phyloP scores from a whole-genome alignment of 2,888 invertebrate species.

The Pachydiplax longipennis region DNA sequence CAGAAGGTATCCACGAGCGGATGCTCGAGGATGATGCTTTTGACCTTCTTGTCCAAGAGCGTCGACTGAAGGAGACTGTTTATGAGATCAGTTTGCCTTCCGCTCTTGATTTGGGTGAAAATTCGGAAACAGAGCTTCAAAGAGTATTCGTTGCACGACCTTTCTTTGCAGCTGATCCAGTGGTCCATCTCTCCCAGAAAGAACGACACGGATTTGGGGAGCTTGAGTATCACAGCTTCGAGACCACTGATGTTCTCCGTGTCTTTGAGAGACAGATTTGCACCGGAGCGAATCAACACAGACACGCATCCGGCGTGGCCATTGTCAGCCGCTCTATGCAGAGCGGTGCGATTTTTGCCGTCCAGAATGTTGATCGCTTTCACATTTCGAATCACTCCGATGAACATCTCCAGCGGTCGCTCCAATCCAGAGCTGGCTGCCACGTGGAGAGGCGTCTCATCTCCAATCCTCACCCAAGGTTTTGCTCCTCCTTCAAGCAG shows the following conservation, averaged over 20 bases:
- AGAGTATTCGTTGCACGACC: background rate
- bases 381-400: background rate
- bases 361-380: background rate
- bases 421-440: background rate
- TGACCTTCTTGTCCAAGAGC: conserved; percentile 48
- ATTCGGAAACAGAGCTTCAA: conserved; percentile 57
- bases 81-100: conserved; percentile 61
- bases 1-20: conserved; percentile 59
- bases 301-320: background rate
- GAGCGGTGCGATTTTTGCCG: background rate
- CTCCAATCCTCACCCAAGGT: background rate
- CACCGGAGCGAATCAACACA: background rate
- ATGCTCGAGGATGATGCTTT: conserved; percentile 52
- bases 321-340: background rate
- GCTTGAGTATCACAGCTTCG: background rate
- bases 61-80: conserved; percentile 59
- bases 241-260: background rate
- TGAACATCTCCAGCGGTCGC: background rate
- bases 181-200: background rate
- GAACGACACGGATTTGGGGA: background rate
- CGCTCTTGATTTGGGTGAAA: conserved; percentile 56
- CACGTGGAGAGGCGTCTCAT: background rate
- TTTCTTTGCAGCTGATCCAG: background rate
- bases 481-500: background rate
- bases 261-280: background rate